Conservation (phyloP, 1,140 invertebrate species). For the Cyphomyrmex costatus region DNA sequence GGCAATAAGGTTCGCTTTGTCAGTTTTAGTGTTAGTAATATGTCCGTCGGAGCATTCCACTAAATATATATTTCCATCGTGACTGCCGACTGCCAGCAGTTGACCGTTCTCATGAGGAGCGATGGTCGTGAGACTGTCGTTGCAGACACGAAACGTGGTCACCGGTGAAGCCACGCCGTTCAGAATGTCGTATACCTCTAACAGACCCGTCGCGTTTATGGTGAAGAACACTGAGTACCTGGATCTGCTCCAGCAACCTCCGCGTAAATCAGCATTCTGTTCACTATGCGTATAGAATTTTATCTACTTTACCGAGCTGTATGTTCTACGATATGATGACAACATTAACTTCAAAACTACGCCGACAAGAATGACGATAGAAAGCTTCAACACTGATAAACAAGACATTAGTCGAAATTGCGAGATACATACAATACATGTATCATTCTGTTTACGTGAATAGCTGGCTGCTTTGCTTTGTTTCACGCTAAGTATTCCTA, state of each 20-base stretch:
- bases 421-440: conserved; percentile 1
- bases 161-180: conserved; percentile 93
- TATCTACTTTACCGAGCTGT: neutral
- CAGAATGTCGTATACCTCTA: conserved; percentile 96
- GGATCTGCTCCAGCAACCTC: conserved; percentile 96
- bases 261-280: conserved; percentile 88
- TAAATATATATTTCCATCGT: conserved; percentile 93
- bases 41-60: conserved; percentile 94
- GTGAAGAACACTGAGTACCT: conserved; percentile 81
- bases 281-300: conserved; percentile 31
- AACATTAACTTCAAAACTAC: conserved; percentile 34
- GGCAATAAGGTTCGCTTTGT: conserved; percentile 92
- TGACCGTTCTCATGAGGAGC: conserved; percentile 87
- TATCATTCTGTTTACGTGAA: conserved; percentile 23
- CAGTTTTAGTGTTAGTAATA: conserved; percentile 92
- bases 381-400: conserved; percentile 23
- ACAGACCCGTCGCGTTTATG: conserved; percentile 89
- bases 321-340: neutral
- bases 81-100: conserved; percentile 93
- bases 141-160: conserved; percentile 91
- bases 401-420: conserved; percentile 37
- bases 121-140: conserved; percentile 88
- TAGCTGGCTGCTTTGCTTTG: neutral
- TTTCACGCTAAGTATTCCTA: conserved; percentile 5
- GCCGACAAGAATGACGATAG: conserved; percentile 5